phyloP scores from a whole-genome alignment of 1,140 invertebrate species.

The Drosophila tristis region DNA sequence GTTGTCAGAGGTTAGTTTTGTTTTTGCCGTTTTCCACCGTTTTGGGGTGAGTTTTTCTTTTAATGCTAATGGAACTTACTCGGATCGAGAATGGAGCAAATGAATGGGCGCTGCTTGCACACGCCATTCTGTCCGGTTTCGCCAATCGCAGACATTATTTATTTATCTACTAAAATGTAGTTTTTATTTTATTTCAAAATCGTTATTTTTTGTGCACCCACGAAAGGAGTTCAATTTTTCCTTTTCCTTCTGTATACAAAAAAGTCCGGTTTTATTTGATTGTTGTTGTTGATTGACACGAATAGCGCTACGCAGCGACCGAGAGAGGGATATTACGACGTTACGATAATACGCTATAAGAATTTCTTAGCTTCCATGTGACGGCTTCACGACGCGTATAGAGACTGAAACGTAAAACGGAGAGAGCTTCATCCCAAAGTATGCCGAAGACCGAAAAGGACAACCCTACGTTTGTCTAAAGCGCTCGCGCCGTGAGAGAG shows the following conservation, averaged over 20 bases:
- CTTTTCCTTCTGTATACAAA: slow-evolving; percentile 21
- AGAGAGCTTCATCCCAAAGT: slow-evolving; percentile 47
- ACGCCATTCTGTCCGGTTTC: slow-evolving; percentile 78
- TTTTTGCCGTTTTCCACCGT: slow-evolving; percentile 24
- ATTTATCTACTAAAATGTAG: slow-evolving; percentile 12
- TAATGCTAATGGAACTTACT: slow-evolving; percentile 67
- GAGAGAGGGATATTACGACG: slow-evolving; percentile 57
- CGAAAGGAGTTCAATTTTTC: slow-evolving; percentile 21
- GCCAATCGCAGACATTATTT: slow-evolving; percentile 65
- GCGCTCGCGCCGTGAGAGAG: slow-evolving; percentile 59
- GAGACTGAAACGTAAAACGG: slow-evolving; percentile 64
- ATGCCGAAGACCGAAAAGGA: slow-evolving; percentile 47
- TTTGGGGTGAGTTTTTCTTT: slow-evolving; percentile 46
- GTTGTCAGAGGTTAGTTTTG: slow-evolving; percentile 74
- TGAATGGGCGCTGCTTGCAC: slow-evolving; percentile 77
- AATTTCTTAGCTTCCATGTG: slow-evolving; percentile 57
- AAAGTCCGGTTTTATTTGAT: slow-evolving; percentile 39
- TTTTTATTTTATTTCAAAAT: slow-evolving; percentile 5
- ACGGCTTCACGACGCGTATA: slow-evolving; percentile 68
- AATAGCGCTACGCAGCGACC: slow-evolving; percentile 48
- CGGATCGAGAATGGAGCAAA: slow-evolving; percentile 83
- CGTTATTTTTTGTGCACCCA: slow-evolving; percentile 23
- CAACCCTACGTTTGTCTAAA: slow-evolving; percentile 38
- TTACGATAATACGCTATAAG: slow-evolving; percentile 38
- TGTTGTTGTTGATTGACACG: slow-evolving; percentile 28